These are phyloP conservation scores for Apis dorsata DNA, from an alignment of 1,140 invertebrate genomes.

Conservation along the genomic window DNA sequence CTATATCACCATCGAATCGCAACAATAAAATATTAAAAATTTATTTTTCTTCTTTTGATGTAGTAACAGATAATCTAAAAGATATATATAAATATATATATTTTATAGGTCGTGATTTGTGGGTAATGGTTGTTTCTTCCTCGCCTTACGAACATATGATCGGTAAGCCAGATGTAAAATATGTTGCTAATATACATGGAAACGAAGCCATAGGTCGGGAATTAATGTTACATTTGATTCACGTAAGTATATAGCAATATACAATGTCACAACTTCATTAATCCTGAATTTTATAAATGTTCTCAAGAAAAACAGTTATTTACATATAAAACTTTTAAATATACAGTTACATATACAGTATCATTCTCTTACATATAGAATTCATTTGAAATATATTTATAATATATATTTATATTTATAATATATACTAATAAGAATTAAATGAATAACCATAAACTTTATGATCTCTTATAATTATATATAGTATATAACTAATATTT, in stretches of 20 bases:
- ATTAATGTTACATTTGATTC: conserved; percentile 91
- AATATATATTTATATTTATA: neutral
- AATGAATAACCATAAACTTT: neutral
- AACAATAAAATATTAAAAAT: no score
- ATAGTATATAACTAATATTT: no score
- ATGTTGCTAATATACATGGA: conserved; percentile 95
- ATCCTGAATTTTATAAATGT: neutral
- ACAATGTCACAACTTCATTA: neutral
- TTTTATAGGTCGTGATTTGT: conserved; percentile 89
- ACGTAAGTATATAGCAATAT: conserved; percentile 80
- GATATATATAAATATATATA: no score
- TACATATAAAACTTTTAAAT: neutral
- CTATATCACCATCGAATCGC: no score
- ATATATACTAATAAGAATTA: neutral
- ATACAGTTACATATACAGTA: neutral
- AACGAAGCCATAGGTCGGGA: conserved; percentile 94
- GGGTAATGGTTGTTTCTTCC: conserved; percentile 96
- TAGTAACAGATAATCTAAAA: neutral
- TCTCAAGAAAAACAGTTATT: conserved; percentile 18
- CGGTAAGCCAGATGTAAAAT: conserved; percentile 95
- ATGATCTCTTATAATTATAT: neutral
- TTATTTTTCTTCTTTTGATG: no score
- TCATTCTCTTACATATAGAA: neutral
- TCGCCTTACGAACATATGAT: conserved; percentile 95
- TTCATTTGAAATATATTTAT: neutral